These are phyloP conservation scores for Drosophila murphyi DNA, from an alignment of 1,140 invertebrate species.

Conservation along the genomic window DNA sequence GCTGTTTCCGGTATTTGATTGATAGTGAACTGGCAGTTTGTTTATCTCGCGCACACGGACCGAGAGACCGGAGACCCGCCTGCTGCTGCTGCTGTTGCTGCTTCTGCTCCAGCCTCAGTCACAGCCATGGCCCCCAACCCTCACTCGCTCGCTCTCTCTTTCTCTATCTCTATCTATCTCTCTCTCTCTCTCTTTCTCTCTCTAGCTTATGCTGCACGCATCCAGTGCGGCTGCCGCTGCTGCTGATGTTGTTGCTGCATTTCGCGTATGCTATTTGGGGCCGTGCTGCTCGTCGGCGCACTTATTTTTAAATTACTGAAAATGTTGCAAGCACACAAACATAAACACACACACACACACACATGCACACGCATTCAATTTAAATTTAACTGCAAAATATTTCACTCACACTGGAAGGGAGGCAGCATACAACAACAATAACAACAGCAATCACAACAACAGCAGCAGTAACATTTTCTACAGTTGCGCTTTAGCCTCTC, in stretches of 20 bases:
- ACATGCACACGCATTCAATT: slow-evolving; percentile 58
- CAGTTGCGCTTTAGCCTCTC: slow-evolving; percentile 5
- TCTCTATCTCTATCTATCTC: slow-evolving; percentile 9
- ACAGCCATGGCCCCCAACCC: slow-evolving; percentile 7
- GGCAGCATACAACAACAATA: slow-evolving; percentile 36
- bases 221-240: slow-evolving; percentile 33
- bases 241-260: slow-evolving; percentile 57
- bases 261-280: slow-evolving; percentile 82
- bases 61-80: slow-evolving; percentile 48
- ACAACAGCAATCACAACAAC: slow-evolving; percentile 2
- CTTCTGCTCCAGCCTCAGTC: slow-evolving; percentile 29
- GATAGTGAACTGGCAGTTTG: slow-evolving; percentile 84
- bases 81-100: slow-evolving; percentile 30
- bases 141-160: slow-evolving; percentile 12
- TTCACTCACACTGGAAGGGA: slow-evolving; percentile 70
- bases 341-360: slow-evolving; percentile 42
- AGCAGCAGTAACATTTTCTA: neutral
- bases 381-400: slow-evolving; percentile 83
- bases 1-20: slow-evolving; percentile 85
- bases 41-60: slow-evolving; percentile 79
- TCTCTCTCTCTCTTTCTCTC: slow-evolving; percentile 13
- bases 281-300: slow-evolving; percentile 69
- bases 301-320: slow-evolving; percentile 83
- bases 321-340: slow-evolving; percentile 76
- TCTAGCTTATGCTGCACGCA: slow-evolving; percentile 35